Percentiles rank a stretch among this genome's conserved stretches.
Evolutionary conservation across 2,797 vertebrate genomes (phyloP).

Genomic region (Gambusia yucatana): DNA sequence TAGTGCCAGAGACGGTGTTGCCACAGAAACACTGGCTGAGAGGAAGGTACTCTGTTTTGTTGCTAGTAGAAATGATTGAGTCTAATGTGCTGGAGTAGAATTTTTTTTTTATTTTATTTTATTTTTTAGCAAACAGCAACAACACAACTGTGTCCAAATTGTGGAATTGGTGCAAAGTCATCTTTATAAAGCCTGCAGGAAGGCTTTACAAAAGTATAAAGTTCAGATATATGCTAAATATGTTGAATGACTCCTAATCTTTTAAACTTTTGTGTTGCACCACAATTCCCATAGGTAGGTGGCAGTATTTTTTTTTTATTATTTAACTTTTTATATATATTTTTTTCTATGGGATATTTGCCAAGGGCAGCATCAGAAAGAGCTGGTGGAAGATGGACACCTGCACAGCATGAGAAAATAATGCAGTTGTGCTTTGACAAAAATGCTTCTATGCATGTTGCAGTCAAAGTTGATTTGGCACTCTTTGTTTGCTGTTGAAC

Average conservation of each 20-base stretch:
- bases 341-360: background rate
- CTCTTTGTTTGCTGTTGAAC: background rate
- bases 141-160: background rate
- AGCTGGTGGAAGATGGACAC: background rate
- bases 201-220: background rate
- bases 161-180: background rate
- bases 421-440: background rate
- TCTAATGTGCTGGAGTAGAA: conserved; percentile 24
- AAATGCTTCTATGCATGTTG: background rate
- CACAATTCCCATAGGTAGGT: background rate
- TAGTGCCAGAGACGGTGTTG: conserved; percentile 42
- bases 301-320: background rate
- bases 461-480: background rate
- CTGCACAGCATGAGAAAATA: background rate
- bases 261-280: background rate
- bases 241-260: background rate
- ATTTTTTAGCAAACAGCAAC: conserved; percentile 16
- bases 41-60: conserved; percentile 25
- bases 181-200: background rate
- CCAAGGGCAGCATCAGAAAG: background rate
- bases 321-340: no score
- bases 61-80: conserved; percentile 29
- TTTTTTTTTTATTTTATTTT: conserved; percentile 1
- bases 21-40: conserved; percentile 49
- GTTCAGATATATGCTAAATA: background rate